phyloP scores from a whole-genome alignment of 2,113 vertebrate species.

The Pterocles gutturalis region DNA sequence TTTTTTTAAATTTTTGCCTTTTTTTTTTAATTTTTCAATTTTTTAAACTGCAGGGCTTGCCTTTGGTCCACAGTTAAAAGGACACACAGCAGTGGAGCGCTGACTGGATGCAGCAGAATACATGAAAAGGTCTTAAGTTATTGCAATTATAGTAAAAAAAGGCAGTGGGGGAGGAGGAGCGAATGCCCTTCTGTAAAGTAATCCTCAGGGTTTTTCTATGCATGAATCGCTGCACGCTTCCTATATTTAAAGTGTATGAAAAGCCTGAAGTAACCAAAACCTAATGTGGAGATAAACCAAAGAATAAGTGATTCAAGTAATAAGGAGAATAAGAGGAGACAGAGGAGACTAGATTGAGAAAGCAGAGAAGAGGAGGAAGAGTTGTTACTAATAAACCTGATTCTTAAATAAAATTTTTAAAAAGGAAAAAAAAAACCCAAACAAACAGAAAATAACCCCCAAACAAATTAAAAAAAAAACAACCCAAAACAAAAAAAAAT shows the following conservation, averaged over 20 bases:
- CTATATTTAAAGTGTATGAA: constrained; percentile 76
- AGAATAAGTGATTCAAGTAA: constrained; percentile 64
- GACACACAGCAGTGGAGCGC: constrained; percentile 78
- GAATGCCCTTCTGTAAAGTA: constrained; percentile 71
- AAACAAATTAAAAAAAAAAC: neutral
- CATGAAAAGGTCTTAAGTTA: constrained; percentile 80
- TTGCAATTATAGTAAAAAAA: constrained; percentile 81
- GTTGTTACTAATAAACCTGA: constrained; percentile 79
- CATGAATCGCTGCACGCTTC: constrained; percentile 49
- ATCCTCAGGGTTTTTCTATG: constrained; percentile 62
- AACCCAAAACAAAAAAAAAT: neutral
- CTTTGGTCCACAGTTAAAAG: constrained; percentile 84
- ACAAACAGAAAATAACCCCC: neutral
- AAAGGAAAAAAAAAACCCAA: neutral
- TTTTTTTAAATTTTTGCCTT: neutral
- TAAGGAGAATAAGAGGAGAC: constrained; percentile 52
- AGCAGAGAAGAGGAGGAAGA: constrained; percentile 63
- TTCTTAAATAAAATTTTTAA: constrained; percentile 41
- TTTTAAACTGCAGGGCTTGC: constrained; percentile 75
- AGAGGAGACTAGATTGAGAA: constrained; percentile 36
- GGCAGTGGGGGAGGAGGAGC: constrained; percentile 46
- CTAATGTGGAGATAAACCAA: constrained; percentile 24
- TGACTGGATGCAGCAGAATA: constrained; percentile 75
- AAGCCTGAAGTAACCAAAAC: constrained; percentile 72
- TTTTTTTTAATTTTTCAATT: neutral